These are phyloP conservation scores for Galemys pyrenaicus DNA, from an alignment of 2,113 vertebrate species.

Conservation along the genomic window DNA sequence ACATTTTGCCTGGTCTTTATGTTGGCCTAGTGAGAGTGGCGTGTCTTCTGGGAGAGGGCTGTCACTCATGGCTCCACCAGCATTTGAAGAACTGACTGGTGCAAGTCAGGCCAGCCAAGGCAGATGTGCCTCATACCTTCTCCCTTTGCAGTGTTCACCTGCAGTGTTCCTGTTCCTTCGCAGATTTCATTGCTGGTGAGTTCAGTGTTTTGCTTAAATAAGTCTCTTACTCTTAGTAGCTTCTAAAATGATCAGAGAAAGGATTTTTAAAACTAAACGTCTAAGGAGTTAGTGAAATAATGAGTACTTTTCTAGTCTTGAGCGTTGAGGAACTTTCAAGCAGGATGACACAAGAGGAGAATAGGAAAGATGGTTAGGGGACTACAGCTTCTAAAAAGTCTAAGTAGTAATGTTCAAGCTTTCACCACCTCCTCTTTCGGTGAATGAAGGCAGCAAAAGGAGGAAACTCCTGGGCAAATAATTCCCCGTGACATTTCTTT, in stretches of 20 bases:
- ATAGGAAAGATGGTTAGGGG: background rate
- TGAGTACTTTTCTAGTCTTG: background rate
- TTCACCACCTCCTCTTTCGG: background rate
- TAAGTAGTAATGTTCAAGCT: background rate
- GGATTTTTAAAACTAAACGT: constrained; percentile 13
- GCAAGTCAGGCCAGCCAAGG: background rate
- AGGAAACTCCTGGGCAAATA: background rate
- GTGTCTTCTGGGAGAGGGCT: background rate
- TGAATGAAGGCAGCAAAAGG: background rate
- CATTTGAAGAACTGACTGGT: background rate
- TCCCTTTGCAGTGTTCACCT: background rate
- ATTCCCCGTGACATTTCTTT: background rate
- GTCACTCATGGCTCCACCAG: background rate
- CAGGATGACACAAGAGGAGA: background rate
- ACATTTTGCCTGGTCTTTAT: background rate
- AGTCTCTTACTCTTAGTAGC: constrained; percentile 25
- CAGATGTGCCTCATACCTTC: background rate
- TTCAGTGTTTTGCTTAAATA: constrained; percentile 21
- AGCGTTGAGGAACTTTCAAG: background rate
- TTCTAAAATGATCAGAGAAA: constrained; percentile 31
- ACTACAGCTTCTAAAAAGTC: background rate
- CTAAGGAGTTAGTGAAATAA: background rate
- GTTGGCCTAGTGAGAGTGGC: background rate
- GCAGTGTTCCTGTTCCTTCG: background rate
- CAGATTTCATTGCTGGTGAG: constrained; percentile 16